Evolutionary conservation across 2,113 vertebrate genomes (phyloP), one percentile per base, ranked within the genome.

Genomic region (Polypterus senegalus): DNA sequence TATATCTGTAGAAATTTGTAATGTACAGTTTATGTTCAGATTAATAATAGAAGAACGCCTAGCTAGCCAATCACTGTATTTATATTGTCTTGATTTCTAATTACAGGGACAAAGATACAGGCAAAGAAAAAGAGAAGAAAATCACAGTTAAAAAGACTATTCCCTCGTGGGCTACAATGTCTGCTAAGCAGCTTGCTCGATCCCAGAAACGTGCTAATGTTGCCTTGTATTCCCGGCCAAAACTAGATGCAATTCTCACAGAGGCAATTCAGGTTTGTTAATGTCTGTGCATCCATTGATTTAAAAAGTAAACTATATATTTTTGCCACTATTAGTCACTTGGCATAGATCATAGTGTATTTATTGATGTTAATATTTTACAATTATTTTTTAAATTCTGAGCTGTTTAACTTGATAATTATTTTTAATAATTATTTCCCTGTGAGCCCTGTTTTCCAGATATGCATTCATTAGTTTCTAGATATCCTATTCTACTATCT

Each of bases 91-190:
- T 27, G 27, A 27, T 27, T 27, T 27, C 27, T 27, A 64, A 4
- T 46, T 68, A 66, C 79, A 97, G 92, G 0, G 88, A 94, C 67
- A 97, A 97, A 76, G 93, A 97, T 56, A 89, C 85, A 55, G 80
- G 83, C 44, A 63, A 64, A 49, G 57, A 64, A 51, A 89, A 88
- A 71, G 84, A 91, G 74, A 97, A 95, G 79, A 84, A 80, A 71
- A 99, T 94, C 84, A 99, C 97, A 71, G 86, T 97, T 80, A 98
- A 93, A 70, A 86, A 89, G 81, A 95, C 90, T 46, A 96, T 99
- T 73, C 96, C 96, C 46, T 85, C 91, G 0, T 99, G 96, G 96
- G 96, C 95, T 5, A 95, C 91, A 2, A 81, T 99, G 63, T 81
- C 91, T 9, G 81, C 86, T 65, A 90, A 82, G 79, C 94, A 93